Evolutionary conservation across 2,113 vertebrate genomes (phyloP).

Genomic region (Charadrius vociferus): DNA sequence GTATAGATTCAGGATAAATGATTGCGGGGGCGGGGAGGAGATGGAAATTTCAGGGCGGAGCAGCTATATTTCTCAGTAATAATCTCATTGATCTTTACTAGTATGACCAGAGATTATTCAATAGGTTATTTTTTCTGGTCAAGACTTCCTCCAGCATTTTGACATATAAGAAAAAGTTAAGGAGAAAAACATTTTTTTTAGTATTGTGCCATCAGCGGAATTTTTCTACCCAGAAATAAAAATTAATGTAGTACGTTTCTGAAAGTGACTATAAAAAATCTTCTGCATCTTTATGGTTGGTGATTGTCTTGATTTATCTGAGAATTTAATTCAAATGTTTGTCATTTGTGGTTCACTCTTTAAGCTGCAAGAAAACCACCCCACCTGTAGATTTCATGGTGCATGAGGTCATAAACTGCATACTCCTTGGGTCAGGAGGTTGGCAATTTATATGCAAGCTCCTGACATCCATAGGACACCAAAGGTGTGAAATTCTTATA

Average conservation of each 20-base stretch:
- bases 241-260: neutral
- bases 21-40: neutral
- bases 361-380: neutral
- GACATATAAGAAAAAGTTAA: neutral
- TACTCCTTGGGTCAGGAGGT: neutral
- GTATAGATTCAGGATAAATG: neutral
- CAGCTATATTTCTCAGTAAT: neutral
- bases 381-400: neutral
- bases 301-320: neutral
- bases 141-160: neutral
- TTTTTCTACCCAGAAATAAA: neutral
- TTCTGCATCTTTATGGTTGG: neutral
- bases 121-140: neutral
- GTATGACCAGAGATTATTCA: neutral
- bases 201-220: neutral
- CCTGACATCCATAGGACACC: neutral
- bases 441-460: neutral
- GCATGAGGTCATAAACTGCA: neutral
- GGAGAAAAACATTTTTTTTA: neutral
- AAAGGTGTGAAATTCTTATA: neutral
- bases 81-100: neutral
- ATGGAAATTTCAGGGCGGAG: neutral
- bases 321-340: neutral
- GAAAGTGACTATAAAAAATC: neutral
- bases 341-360: neutral